Evolutionary conservation across 2,888 invertebrate species (phyloP).

Genomic region (Polyommatus icarus): DNA sequence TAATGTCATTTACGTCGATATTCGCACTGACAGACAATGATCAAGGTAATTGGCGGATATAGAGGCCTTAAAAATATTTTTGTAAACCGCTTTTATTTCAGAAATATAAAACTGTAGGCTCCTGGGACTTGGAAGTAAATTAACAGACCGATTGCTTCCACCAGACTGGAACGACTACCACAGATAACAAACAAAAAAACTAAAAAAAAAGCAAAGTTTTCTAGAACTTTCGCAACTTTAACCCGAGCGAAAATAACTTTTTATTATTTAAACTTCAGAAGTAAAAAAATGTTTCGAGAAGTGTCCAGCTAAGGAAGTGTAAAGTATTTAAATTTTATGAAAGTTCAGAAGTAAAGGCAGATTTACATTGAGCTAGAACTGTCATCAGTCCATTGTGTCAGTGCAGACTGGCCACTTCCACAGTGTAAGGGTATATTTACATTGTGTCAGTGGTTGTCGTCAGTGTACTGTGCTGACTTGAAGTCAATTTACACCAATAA

Average conservation of each 20-base stretch:
- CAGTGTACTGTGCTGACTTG: no score
- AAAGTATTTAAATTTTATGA: not conserved
- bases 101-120: constrained; percentile 4
- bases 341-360: not conserved
- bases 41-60: no score
- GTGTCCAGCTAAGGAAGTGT: not conserved
- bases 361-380: no score
- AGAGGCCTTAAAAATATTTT: not conserved
- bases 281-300: not conserved
- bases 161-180: constrained; percentile 31
- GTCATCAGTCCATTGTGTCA: no score
- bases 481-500: no score
- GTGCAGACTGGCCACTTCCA: no score
- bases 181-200: not conserved
- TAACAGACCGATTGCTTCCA: constrained; percentile 25
- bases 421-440: no score
- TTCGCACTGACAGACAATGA: no score
- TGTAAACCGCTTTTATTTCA: not conserved
- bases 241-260: constrained; percentile 7
- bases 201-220: constrained; percentile 4
- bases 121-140: constrained; percentile 2
- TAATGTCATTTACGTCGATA: no score
- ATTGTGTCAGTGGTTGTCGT: no score
- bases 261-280: not conserved
- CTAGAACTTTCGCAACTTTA: constrained; percentile 1